Conservation (phyloP, 1,140 invertebrate species). For the Tetramorium simillimum region DNA sequence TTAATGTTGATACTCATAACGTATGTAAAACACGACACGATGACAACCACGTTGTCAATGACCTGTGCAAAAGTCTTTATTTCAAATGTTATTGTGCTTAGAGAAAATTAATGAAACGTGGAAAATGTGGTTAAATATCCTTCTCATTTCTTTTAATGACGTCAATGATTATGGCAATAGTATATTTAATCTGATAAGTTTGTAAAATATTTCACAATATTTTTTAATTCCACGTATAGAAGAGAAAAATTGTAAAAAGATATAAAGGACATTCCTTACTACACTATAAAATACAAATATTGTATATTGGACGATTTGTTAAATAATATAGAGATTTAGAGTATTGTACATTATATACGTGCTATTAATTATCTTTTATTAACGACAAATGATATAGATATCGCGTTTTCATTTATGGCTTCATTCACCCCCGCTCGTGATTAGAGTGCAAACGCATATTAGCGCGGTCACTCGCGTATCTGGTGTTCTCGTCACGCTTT, state of each 20-base stretch:
- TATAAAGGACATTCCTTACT: neutral
- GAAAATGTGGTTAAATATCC: neutral
- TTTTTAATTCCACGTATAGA: neutral
- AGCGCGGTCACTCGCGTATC: constrained; percentile 65
- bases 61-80: constrained; percentile 48
- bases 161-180: too few species aligned
- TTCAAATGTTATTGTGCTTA: neutral
- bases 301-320: neutral
- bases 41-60: constrained; percentile 53
- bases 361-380: neutral
- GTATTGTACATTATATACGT: neutral
- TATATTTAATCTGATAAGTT: too few species aligned
- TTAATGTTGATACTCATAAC: constrained; percentile 55
- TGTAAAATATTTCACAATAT: neutral
- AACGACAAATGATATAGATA: neutral
- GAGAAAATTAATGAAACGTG: neutral
- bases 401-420: constrained; percentile 57
- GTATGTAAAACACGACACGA: constrained; percentile 57
- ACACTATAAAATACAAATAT: neutral
- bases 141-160: neutral
- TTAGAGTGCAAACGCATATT: constrained; percentile 68
- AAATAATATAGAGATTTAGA: neutral
- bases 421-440: constrained; percentile 68
- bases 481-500: constrained; percentile 74
- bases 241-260: neutral